Conservation (phyloP, 2,888 invertebrate species). For the Helicoverpa assulta region DNA sequence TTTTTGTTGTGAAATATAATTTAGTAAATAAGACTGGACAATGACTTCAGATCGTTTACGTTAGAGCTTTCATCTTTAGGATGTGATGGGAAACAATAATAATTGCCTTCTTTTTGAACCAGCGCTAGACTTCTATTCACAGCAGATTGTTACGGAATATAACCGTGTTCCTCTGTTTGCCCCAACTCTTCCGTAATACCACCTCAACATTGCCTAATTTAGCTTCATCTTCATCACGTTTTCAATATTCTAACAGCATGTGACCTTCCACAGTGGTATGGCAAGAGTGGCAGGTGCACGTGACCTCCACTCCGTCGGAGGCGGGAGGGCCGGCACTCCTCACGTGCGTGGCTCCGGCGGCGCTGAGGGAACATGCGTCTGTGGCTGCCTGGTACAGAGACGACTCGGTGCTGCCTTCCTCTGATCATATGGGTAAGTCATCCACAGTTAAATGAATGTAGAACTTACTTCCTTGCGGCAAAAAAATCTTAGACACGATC, state of each 20-base stretch:
- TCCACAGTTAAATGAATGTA: too few relatives aligned
- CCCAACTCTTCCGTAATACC: not conserved
- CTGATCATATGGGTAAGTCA: conserved; percentile 81
- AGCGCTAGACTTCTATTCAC: too few relatives aligned
- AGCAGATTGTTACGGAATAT: too few relatives aligned
- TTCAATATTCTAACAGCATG: not conserved
- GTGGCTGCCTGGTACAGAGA: conserved; percentile 95
- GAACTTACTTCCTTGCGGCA: too few relatives aligned
- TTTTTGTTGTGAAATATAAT: not conserved
- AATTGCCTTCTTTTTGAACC: too few relatives aligned
- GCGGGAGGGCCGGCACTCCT: conserved; percentile 93
- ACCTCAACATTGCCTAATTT: not conserved
- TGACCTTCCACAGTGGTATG: conserved; percentile 91
- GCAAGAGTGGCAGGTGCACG: conserved; percentile 94
- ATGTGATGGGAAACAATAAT: too few relatives aligned
- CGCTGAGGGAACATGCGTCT: conserved; percentile 92
- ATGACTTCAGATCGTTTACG: not conserved
- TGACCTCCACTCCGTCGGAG: conserved; percentile 92
- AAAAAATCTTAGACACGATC: too few relatives aligned
- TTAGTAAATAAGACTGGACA: not conserved
- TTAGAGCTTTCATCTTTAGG: not conserved
- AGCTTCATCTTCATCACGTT: not conserved
- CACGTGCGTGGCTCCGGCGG: conserved; percentile 91
- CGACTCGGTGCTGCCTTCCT: conserved; percentile 92
- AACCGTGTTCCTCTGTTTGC: too few relatives aligned